Conservation (phyloP, 2,113 vertebrate genomes). For the Zosterops pallidus region DNA sequence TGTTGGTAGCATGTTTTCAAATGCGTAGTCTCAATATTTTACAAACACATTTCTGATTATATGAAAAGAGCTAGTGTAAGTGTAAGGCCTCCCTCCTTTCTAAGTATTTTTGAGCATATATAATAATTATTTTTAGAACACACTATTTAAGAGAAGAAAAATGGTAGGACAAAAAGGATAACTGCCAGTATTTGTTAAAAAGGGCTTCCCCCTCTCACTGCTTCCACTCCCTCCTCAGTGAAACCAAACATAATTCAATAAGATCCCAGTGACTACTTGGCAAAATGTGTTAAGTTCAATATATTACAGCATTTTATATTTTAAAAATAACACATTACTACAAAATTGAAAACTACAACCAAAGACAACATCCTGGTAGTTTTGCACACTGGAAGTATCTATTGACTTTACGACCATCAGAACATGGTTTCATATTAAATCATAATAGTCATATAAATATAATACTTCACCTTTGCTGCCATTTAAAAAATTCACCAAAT, state of each 20-base stretch:
- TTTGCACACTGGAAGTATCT: neutral
- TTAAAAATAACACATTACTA: neutral
- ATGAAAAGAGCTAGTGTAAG: neutral
- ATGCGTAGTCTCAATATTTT: neutral
- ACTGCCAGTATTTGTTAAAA: neutral
- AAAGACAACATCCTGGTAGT: neutral
- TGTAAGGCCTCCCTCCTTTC: conserved; percentile 53
- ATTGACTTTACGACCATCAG: neutral
- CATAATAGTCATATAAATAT: neutral
- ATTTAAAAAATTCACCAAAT: conserved; percentile 7
- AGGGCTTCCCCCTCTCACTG: neutral
- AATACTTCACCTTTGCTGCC: conserved; percentile 5
- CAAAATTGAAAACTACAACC: neutral
- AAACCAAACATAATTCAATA: conserved; percentile 7
- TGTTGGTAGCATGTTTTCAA: neutral
- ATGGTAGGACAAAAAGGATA: neutral
- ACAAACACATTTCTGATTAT: conserved; percentile 37
- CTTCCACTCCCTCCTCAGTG: neutral
- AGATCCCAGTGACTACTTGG: neutral
- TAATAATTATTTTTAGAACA: conserved; percentile 55
- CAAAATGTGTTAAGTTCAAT: neutral
- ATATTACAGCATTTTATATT: neutral
- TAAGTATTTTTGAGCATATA: conserved; percentile 34
- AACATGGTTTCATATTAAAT: neutral
- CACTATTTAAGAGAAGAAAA: conserved; percentile 44